Percentiles rank a stretch among this genome's conserved stretches.
Conservation (phyloP, 2,888 invertebrate genomes). For the Furcula furcula region DNA sequence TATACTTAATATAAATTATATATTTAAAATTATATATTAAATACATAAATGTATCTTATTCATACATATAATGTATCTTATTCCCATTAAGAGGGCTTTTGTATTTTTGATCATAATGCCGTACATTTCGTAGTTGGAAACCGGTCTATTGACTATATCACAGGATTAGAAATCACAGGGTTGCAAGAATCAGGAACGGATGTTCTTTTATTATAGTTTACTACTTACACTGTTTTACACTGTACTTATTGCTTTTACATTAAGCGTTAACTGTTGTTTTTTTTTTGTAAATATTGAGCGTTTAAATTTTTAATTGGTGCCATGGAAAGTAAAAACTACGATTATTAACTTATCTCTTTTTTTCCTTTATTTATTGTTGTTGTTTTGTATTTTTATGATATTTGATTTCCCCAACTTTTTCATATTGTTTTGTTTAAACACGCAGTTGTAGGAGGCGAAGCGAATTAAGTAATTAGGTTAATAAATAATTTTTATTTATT, state of each 20-base stretch:
- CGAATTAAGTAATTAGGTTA: too few relatives aligned
- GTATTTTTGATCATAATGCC: constrained; percentile 20
- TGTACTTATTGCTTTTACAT: constrained; percentile 26
- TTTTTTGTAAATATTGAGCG: constrained; percentile 1
- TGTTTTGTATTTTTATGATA: constrained; percentile 2
- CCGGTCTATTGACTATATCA: constrained; percentile 55
- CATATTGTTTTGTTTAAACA: too few relatives aligned
- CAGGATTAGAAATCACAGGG: constrained; percentile 75
- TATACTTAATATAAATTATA: too few relatives aligned
- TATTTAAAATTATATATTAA: too few relatives aligned
- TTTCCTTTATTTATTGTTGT: constrained; percentile 5
- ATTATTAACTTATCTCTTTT: background rate
- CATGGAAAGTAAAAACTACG: constrained; percentile 28
- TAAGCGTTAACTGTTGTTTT: constrained; percentile 4
- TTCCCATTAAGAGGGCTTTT: too few relatives aligned
- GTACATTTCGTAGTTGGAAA: constrained; percentile 49
- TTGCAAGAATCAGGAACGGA: constrained; percentile 51
- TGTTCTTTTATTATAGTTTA: constrained; percentile 24
- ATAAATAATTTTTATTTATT: too few relatives aligned
- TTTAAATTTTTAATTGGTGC: constrained; percentile 18
- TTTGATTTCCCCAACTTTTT: too few relatives aligned
- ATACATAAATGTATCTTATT: too few relatives aligned
- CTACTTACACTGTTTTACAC: constrained; percentile 13
- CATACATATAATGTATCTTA: too few relatives aligned
- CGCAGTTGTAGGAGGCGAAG: too few relatives aligned